Conservation (phyloP, 2,113 vertebrate species). For the Zapornia atra region DNA sequence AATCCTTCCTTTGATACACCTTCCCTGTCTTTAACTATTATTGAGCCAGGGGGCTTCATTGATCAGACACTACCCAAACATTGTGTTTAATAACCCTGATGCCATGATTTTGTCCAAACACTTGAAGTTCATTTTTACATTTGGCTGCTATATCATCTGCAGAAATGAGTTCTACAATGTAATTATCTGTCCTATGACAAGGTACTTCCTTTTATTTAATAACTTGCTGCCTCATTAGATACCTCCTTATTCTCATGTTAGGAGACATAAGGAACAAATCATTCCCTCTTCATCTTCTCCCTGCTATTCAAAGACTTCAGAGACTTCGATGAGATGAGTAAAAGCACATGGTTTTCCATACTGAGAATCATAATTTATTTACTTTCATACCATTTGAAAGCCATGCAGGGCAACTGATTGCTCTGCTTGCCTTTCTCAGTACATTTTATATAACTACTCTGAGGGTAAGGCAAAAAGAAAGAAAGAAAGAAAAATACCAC, state of each 20-base stretch:
- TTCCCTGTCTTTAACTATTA: neutral
- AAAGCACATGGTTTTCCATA: neutral
- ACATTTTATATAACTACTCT: neutral
- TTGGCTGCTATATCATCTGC: neutral
- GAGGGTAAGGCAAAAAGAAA: neutral
- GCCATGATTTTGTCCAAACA: neutral
- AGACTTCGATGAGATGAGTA: neutral
- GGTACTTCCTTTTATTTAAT: neutral
- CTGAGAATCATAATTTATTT: neutral
- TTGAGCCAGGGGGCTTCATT: neutral
- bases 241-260: neutral
- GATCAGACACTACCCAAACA: neutral
- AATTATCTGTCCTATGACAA: neutral
- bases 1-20: neutral
- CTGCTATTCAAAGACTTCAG: neutral
- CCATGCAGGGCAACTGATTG: neutral
- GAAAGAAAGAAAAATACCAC: neutral
- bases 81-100: neutral
- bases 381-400: neutral
- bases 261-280: conserved; percentile 25
- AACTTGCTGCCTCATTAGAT: neutral
- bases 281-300: neutral
- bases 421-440: neutral
- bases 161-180: neutral
- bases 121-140: neutral